These are phyloP conservation scores for Galerucella nymphaeae DNA, from an alignment of 2,888 invertebrate species.

Conservation along the genomic window DNA sequence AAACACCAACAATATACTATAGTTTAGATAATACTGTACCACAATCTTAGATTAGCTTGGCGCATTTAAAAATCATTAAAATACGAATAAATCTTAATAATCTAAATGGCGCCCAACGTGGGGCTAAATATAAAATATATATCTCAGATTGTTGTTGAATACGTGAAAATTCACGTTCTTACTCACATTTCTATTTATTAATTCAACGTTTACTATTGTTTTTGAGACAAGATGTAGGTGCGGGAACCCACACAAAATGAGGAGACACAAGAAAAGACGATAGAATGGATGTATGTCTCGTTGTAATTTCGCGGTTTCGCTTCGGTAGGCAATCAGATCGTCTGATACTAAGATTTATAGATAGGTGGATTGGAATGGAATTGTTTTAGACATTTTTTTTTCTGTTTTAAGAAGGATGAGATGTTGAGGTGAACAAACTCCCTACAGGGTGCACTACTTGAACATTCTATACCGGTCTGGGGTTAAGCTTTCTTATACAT, in stretches of 20 bases:
- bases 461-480: not conserved
- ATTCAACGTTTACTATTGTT: not conserved
- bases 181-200: not conserved
- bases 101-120: too few species aligned
- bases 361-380: slow-evolving; percentile 18
- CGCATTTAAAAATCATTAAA: too few species aligned
- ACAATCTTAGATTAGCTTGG: too few species aligned
- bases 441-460: slow-evolving; percentile 3
- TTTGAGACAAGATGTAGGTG: slow-evolving; percentile 3
- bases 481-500: not conserved
- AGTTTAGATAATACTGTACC: too few species aligned
- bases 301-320: slow-evolving; percentile 26
- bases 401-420: slow-evolving; percentile 12
- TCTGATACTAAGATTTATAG: slow-evolving; percentile 16
- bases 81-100: too few species aligned
- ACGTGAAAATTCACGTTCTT: not conserved
- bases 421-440: slow-evolving; percentile 9
- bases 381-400: slow-evolving; percentile 15
- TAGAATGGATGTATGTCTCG: slow-evolving; percentile 13
- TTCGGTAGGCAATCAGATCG: slow-evolving; percentile 29
- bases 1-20: not conserved
- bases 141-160: too few species aligned
- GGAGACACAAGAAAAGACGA: slow-evolving; percentile 8
- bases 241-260: slow-evolving; percentile 15
- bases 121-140: too few species aligned